Evolutionary conservation across 2,113 vertebrate genomes (phyloP).

Genomic region (Hippocampus zosterae): DNA sequence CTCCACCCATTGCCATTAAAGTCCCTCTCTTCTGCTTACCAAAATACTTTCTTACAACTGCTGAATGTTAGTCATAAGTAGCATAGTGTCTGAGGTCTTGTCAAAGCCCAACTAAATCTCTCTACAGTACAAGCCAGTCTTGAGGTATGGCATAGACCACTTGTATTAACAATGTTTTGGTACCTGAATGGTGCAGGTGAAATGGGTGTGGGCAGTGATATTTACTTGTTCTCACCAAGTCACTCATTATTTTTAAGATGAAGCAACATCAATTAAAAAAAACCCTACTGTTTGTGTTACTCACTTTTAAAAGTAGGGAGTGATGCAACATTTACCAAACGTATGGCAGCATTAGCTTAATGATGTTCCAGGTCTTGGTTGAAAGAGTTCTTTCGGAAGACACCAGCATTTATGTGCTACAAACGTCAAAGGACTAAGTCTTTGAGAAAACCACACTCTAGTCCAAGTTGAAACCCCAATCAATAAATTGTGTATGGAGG

Average conservation of each 20-base stretch:
- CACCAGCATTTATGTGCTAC: neutral
- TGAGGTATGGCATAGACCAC: conserved; percentile 31
- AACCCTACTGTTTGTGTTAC: conserved; percentile 31
- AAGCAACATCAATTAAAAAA: conserved; percentile 3
- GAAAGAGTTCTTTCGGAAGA: conserved; percentile 18
- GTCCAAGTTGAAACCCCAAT: conserved; percentile 1
- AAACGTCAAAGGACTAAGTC: conserved; percentile 1
- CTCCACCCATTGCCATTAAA: conserved; percentile 40
- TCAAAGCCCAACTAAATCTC: conserved; percentile 49
- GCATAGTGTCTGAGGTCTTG: conserved; percentile 37
- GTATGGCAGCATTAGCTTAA: conserved; percentile 20
- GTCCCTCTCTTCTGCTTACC: conserved; percentile 38
- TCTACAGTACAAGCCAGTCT: conserved; percentile 23
- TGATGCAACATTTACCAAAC: conserved; percentile 35
- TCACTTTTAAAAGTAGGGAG: conserved; percentile 40
- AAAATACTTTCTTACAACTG: conserved; percentile 51
- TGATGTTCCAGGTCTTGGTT: conserved; percentile 14
- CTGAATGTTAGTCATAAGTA: conserved; percentile 52
- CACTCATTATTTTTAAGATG: conserved; percentile 51
- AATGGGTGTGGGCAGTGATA: conserved; percentile 22
- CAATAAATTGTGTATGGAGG: conserved; percentile 7
- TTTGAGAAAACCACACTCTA: neutral
- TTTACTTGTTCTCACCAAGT: conserved; percentile 50
- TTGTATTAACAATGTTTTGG: conserved; percentile 29
- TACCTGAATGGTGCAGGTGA: conserved; percentile 14